phyloP scores from a whole-genome alignment of 1,140 invertebrate species.

The Magallana ariakensis region DNA sequence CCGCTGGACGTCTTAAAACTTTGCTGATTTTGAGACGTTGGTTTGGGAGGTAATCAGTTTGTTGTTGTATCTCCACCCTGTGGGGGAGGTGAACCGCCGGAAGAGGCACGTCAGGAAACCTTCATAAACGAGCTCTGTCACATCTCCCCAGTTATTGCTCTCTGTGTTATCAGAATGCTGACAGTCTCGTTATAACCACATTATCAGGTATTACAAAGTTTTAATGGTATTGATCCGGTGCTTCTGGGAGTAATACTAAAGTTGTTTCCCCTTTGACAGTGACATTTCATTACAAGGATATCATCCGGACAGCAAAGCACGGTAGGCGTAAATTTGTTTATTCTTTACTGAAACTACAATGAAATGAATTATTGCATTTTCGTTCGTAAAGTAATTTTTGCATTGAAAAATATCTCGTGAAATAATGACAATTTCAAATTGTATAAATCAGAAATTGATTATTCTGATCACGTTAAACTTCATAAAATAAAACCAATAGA shows the following conservation, averaged over 20 bases:
- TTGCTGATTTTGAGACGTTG: not conserved
- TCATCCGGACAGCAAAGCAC: not conserved
- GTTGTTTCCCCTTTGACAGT: not conserved
- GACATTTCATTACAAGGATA: not conserved
- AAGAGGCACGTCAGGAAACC: not conserved
- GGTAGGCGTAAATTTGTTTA: not conserved
- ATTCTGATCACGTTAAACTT: too few species aligned
- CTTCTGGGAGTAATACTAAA: not conserved
- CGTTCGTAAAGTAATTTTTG: too few species aligned
- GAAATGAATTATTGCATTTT: too few species aligned
- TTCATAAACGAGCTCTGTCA: not conserved
- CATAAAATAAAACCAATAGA: too few species aligned
- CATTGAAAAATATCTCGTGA: too few species aligned
- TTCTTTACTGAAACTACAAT: too few species aligned
- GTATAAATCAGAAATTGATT: too few species aligned
- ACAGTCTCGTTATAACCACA: not conserved
- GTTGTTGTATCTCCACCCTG: not conserved
- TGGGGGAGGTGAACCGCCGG: not conserved
- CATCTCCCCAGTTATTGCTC: not conserved
- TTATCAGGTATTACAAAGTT: not conserved
- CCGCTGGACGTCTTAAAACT: not conserved
- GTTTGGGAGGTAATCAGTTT: constrained; percentile 3
- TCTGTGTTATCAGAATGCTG: not conserved
- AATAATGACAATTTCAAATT: too few species aligned
- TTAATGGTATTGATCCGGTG: constrained; percentile 23